phyloP scores from a whole-genome alignment of 2,113 vertebrate species.

The Cynoglossus semilaevis region DNA sequence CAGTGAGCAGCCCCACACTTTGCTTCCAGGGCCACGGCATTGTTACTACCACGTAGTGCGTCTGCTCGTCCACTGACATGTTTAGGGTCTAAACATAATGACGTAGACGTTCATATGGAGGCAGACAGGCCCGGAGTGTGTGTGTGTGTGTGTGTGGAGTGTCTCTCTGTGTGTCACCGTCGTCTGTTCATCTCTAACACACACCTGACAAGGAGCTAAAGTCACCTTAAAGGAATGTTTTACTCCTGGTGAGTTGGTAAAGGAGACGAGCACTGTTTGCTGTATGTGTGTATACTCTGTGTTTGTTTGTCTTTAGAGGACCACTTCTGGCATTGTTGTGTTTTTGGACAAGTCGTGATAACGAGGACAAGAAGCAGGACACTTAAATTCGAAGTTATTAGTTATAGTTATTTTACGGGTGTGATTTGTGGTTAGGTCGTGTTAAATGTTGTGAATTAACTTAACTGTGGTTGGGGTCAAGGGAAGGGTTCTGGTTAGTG shows the following conservation, averaged over 20 bases:
- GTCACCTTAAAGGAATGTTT: slow-evolving; percentile 6
- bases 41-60: neutral
- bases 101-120: slow-evolving; percentile 27
- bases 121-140: slow-evolving; percentile 40
- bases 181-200: no score
- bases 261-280: neutral
- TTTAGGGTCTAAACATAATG: slow-evolving; percentile 42
- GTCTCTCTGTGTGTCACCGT: neutral
- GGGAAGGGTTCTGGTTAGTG: no score
- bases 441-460: no score
- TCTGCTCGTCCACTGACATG: slow-evolving; percentile 27
- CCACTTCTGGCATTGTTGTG: no score
- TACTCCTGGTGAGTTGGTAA: slow-evolving; percentile 40
- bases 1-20: slow-evolving; percentile 1
- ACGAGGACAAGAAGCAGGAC: no score
- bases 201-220: no score
- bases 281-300: slow-evolving; percentile 11
- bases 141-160: neutral
- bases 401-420: no score
- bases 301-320: slow-evolving; percentile 3
- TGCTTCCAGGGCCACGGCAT: neutral
- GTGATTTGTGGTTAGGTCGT: no score
- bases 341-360: no score
- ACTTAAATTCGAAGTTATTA: no score
- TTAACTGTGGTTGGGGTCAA: no score